These are phyloP conservation scores for Chinchilla lanigera DNA, from an alignment of 2,113 vertebrate species.

Conservation along the genomic window DNA sequence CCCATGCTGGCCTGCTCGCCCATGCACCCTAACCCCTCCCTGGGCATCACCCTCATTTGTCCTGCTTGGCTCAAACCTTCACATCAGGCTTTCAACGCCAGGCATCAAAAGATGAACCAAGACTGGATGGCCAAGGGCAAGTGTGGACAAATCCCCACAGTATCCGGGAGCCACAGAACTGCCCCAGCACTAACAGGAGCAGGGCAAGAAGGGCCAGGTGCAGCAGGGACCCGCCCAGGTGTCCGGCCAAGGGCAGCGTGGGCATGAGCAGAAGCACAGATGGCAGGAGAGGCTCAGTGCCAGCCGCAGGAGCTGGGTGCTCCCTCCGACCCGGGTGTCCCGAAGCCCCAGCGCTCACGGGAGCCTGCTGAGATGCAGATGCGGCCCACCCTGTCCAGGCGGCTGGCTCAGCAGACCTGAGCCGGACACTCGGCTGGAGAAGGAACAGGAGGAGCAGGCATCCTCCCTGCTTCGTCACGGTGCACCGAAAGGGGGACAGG, in stretches of 20 bases:
- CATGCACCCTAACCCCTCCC: background rate
- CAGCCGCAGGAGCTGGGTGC: too few relatives aligned
- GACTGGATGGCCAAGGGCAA: background rate
- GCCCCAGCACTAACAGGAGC: background rate
- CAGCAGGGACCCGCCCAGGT: background rate
- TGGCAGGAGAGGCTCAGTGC: background rate
- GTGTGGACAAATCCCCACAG: background rate
- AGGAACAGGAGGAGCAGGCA: background rate
- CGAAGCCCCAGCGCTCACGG: background rate
- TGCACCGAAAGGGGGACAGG: too few relatives aligned
- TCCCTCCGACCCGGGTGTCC: background rate
- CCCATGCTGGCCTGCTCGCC: background rate
- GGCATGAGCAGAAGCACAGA: background rate
- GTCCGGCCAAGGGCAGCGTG: background rate
- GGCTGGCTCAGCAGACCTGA: background rate
- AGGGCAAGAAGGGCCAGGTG: background rate
- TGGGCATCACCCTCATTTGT: accelerated
- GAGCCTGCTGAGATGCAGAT: background rate
- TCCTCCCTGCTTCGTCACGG: background rate
- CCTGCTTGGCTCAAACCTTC: background rate
- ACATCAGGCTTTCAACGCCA: background rate
- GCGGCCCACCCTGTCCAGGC: too few relatives aligned
- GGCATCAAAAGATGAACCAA: background rate
- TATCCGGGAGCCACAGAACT: background rate
- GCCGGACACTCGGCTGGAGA: background rate